These are phyloP conservation scores for Chloropsis hardwickii DNA, from an alignment of 2,113 vertebrate genomes.

Conservation along the genomic window DNA sequence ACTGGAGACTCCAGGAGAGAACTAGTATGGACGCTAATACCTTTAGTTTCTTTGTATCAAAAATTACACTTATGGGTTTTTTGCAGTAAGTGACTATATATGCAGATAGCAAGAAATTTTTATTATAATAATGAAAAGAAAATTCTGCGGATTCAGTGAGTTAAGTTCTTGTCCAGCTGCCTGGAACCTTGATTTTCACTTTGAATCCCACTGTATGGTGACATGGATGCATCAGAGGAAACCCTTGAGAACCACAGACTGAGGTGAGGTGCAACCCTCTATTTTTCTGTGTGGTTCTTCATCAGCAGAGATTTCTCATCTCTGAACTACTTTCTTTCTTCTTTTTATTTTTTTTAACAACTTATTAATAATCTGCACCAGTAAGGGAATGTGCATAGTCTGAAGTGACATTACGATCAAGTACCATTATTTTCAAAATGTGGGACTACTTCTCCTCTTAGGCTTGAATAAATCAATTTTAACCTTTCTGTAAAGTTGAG, in stretches of 20 bases:
- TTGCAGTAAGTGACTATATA: background rate
- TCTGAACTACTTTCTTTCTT: background rate
- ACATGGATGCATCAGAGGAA: background rate
- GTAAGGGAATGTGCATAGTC: background rate
- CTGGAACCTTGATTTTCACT: background rate
- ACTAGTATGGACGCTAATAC: fast-evolving
- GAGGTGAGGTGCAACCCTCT: background rate
- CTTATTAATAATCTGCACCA: background rate
- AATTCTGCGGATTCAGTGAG: background rate
- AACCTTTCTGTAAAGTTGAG: background rate
- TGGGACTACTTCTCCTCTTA: background rate
- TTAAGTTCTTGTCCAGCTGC: background rate
- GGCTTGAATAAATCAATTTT: background rate
- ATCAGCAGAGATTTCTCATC: background rate
- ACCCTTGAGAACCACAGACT: background rate
- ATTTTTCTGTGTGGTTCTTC: background rate
- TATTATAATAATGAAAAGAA: background rate
- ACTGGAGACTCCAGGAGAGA: background rate
- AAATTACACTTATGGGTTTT: fast-evolving
- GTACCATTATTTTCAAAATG: background rate
- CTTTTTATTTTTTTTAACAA: background rate
- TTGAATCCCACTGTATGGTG: fast-evolving
- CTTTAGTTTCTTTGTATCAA: background rate
- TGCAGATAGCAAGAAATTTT: background rate
- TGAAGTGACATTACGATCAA: background rate